These are phyloP conservation scores for Thalassophryne amazonica DNA, from an alignment of 2,797 vertebrate species.

Conservation along the genomic window DNA sequence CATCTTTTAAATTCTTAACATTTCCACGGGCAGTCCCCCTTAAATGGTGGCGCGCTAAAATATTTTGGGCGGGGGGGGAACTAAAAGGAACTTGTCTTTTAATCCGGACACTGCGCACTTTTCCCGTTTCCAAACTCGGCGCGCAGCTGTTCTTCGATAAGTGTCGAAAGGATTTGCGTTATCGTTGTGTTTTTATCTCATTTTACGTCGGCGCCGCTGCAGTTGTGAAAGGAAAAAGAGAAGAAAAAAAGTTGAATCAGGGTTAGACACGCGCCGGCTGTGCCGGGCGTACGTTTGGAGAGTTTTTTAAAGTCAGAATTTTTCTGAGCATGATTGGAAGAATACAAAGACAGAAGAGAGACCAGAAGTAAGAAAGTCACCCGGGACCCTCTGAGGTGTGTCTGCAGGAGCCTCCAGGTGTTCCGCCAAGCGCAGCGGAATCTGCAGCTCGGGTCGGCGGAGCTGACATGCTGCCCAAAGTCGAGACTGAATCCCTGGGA, in stretches of 20 bases:
- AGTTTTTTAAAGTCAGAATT: conserved; percentile 14
- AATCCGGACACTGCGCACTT: conserved; percentile 41
- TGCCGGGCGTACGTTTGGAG: conserved; percentile 12
- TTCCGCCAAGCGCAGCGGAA: conserved; percentile 79
- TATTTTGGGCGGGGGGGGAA: conserved; percentile 32
- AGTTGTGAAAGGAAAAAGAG: conserved; percentile 24
- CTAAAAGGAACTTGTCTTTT: conserved; percentile 39
- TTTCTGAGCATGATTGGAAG: conserved; percentile 22
- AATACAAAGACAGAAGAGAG: background rate
- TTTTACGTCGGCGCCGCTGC: conserved; percentile 11
- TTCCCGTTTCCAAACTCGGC: conserved; percentile 25
- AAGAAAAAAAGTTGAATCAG: conserved; percentile 18
- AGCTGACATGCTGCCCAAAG: conserved; percentile 98
- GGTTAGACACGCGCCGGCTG: background rate
- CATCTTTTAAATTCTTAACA: conserved; percentile 51
- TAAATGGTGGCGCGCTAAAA: conserved; percentile 43
- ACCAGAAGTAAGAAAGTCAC: conserved; percentile 14
- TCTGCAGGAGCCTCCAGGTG: conserved; percentile 79
- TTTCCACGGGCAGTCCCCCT: conserved; percentile 58
- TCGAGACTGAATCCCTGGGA: conserved; percentile 94
- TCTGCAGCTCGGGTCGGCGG: conserved; percentile 77
- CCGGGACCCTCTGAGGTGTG: conserved; percentile 31
- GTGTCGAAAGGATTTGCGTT: background rate
- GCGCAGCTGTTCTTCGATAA: conserved; percentile 18
- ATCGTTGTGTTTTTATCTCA: background rate